phyloP scores from a whole-genome alignment of 2,113 vertebrate species.

The Phyllostomus hastatus region DNA sequence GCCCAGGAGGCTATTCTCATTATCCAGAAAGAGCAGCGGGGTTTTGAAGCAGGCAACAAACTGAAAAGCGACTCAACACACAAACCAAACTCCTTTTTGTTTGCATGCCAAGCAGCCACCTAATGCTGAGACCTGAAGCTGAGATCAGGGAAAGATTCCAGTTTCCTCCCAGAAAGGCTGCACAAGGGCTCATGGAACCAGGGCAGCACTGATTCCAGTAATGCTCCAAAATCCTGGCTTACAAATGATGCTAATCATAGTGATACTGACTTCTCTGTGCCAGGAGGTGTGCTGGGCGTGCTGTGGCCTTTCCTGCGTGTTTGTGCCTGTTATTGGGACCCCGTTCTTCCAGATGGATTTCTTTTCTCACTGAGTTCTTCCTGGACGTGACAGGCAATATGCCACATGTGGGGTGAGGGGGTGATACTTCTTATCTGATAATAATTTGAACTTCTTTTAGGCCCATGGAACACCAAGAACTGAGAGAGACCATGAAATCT shows the following conservation, averaged over 20 bases:
- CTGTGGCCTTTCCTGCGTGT: background rate
- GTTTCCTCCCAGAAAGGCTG: background rate
- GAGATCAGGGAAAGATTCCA: background rate
- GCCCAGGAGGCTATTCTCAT: background rate
- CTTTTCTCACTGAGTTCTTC: background rate
- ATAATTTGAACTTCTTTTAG: background rate
- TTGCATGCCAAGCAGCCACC: background rate
- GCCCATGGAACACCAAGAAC: background rate
- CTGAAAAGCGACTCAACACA: background rate
- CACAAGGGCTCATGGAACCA: background rate
- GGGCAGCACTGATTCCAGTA: too few relatives aligned
- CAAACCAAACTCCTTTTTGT: background rate
- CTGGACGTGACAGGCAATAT: background rate
- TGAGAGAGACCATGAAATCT: background rate
- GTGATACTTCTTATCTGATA: background rate
- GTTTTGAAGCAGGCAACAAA: background rate
- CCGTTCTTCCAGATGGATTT: background rate
- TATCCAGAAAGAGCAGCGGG: background rate
- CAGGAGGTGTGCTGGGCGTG: fast-evolving
- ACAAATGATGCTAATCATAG: background rate
- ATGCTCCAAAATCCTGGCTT: background rate
- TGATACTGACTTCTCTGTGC: background rate
- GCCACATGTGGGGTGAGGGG: fast-evolving
- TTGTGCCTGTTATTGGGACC: background rate
- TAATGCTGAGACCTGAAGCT: background rate